Base-by-base conservation (phyloP, 2,888 invertebrate species). In the Rhagium mordax region DNA sequence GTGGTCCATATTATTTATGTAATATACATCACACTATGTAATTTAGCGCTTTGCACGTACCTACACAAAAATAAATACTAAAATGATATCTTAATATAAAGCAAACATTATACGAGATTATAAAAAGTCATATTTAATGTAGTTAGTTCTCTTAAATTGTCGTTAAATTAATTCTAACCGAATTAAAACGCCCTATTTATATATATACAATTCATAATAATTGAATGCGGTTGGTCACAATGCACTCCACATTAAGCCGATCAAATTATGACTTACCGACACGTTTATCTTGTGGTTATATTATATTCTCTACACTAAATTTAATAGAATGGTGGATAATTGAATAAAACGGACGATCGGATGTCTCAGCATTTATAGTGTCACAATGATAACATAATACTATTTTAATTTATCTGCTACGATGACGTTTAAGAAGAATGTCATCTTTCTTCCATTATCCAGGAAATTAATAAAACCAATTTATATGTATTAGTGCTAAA, bases 41-140 rank as follows among this genome's bases (percentile, higher is more conserved):
- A 47, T 53, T 29, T 27, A 21, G 33, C 29, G n/a, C 29, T 51
- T 29, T 49, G 16, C 59, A 60, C 47, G 2, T 49, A 13, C 10
- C 24, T 18, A 51, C 51, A 60, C 53, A 16, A 62, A 62, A 55
- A 47, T 65, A 57, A 65, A 57, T 29, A 24, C n/a, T 57, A 65
- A 15, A 48, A 49, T 55, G 57, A 48, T 71, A 71, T 65, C 71
- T 65, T 51, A 65, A 65, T 48, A 55, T 33, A 71, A 65, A 53
- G 64, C 59, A 71, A 65, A 65, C 65, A 68, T 16, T 59, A 2
- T 16, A 20, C 18, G 55, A 70, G 21, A 65, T 27, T 65, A 53
- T 51, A 48, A 48, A 51, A 64, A 24, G 16, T 5, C 51, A 24
- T 24, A 27, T 64, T 18, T 33, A 59, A 33, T 10, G 33, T 59